These are phyloP conservation scores for Parochlus steinenii DNA, from an alignment of 2,888 invertebrate species.

Conservation along the genomic window DNA sequence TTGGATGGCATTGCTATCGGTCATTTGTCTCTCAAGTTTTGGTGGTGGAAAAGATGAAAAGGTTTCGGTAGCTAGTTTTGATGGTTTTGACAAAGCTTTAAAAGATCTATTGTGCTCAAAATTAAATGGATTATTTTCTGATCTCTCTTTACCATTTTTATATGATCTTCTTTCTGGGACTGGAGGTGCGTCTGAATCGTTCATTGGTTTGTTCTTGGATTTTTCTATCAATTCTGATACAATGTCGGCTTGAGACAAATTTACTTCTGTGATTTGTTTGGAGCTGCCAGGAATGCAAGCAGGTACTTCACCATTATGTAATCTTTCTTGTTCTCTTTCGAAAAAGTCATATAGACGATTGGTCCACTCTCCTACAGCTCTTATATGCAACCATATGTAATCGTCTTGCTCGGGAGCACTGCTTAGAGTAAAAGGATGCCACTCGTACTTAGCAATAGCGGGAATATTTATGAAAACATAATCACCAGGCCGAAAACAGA, in stretches of 20 bases:
- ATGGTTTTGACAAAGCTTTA: no score
- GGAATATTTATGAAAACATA: slow-evolving; percentile 89
- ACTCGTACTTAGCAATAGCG: slow-evolving; percentile 79
- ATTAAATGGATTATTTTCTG: slow-evolving; percentile 12
- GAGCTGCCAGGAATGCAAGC: slow-evolving; percentile 25
- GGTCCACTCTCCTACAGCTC: slow-evolving; percentile 91
- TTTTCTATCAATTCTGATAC: no score
- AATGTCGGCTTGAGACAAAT: no score
- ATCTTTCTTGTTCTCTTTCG: slow-evolving; percentile 58
- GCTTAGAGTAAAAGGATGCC: slow-evolving; percentile 95
- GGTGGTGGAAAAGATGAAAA: slow-evolving; percentile 5
- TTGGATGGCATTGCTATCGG: slow-evolving; percentile 20
- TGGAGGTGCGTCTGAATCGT: slow-evolving; percentile 6
- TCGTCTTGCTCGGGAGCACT: slow-evolving; percentile 89
- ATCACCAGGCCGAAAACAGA: slow-evolving; percentile 83
- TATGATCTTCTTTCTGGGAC: neutral
- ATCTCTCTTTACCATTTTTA: slow-evolving; percentile 12
- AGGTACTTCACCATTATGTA: slow-evolving; percentile 47
- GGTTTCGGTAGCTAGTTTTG: slow-evolving; percentile 13
- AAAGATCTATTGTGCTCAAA: slow-evolving; percentile 20
- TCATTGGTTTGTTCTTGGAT: slow-evolving; percentile 12
- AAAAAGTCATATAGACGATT: slow-evolving; percentile 73
- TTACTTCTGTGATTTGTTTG: slow-evolving; percentile 14
- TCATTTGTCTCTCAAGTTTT: slow-evolving; percentile 15
- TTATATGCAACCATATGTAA: slow-evolving; percentile 83